Conservation (phyloP, 1,140 invertebrate species). For the Heterodera schachtii region DNA sequence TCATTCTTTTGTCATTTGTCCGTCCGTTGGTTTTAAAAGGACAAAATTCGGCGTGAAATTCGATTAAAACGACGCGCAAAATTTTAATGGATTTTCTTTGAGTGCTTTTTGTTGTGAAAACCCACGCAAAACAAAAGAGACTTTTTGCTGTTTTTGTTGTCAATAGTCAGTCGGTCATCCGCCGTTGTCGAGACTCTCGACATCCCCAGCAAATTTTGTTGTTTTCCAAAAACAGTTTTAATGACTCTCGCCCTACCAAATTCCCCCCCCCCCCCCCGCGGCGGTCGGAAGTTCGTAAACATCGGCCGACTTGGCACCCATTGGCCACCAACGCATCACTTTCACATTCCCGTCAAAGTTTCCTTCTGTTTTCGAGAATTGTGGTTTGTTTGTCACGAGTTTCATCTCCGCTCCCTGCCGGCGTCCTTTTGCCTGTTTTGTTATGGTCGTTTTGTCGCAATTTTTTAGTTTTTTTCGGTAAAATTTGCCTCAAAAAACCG, state of each 20-base stretch:
- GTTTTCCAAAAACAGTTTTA: neutral
- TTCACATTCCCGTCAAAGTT: neutral
- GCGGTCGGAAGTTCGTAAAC: neutral
- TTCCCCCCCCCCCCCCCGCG: neutral
- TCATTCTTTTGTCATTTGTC: too few relatives aligned
- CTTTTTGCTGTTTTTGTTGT: too few relatives aligned
- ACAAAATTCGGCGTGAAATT: neutral
- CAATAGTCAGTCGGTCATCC: too few relatives aligned
- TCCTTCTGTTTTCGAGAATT: neutral
- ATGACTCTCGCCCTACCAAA: neutral
- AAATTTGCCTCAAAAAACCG: too few relatives aligned
- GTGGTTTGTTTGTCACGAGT: neutral
- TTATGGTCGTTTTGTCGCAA: too few relatives aligned
- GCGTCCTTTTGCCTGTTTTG: too few relatives aligned
- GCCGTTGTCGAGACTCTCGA: too few relatives aligned
- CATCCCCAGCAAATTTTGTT: too few relatives aligned
- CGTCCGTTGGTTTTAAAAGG: too few relatives aligned
- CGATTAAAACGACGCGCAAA: neutral
- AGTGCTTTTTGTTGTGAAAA: neutral
- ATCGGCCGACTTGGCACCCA: neutral
- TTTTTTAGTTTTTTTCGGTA: too few relatives aligned
- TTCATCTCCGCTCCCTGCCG: neutral
- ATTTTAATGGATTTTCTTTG: neutral
- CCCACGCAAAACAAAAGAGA: neutral
- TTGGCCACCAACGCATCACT: neutral